phyloP scores from a whole-genome alignment of 2,888 invertebrate species.

The Chorisops tibialis region DNA sequence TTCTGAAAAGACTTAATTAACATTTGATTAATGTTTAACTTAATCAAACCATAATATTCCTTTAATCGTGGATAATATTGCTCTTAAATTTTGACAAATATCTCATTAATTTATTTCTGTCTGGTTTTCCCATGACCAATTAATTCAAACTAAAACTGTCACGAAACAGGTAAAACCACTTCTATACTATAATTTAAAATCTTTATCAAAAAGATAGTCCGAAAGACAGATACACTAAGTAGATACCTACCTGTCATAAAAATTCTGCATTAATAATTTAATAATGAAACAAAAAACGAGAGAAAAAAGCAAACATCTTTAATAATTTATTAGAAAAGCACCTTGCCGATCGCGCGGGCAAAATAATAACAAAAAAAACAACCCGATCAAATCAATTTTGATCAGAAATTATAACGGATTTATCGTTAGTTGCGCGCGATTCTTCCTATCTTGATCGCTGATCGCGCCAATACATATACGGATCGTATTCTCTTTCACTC shows the following conservation, averaged over 20 bases:
- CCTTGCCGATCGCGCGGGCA: background rate
- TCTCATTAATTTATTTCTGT: background rate
- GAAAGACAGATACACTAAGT: background rate
- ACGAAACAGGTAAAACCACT: background rate
- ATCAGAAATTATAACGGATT: constrained; percentile 8
- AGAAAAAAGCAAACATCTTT: background rate
- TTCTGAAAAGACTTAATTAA: too few species aligned
- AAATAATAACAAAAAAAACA: background rate
- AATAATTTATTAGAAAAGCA: background rate
- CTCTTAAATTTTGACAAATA: background rate
- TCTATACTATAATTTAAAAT: background rate
- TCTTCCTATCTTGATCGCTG: background rate
- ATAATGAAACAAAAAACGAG: too few species aligned
- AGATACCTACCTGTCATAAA: background rate
- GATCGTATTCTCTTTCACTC: background rate
- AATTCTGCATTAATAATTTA: background rate
- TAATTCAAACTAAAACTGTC: background rate
- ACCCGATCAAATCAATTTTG: constrained; percentile 23
- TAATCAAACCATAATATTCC: too few species aligned
- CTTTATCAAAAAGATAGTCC: background rate
- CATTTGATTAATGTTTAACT: too few species aligned
- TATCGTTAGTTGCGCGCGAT: background rate
- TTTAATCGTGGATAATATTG: too few species aligned
- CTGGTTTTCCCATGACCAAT: constrained; percentile 18
- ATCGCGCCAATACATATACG: background rate